Base-by-base conservation (phyloP, 2,888 invertebrate species). In the Zele albiditarsus region DNA sequence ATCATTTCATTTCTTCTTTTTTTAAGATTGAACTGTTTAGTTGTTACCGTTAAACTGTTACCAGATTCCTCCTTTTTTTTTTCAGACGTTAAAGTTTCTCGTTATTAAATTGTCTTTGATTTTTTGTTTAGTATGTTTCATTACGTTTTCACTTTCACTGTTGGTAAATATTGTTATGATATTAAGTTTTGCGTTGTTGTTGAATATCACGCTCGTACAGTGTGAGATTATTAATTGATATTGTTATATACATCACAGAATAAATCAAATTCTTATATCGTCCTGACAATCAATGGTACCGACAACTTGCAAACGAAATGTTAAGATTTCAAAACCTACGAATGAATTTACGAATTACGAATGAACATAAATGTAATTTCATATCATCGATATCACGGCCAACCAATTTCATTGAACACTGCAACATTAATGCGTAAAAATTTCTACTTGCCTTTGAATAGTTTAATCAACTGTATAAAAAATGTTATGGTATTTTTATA, bases 51-150 rank as follows among this genome's bases (percentile, higher is more conserved):
- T 60, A 58, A 42, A 62, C 65, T 72, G 53, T 66, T 71, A 46
- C 53, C 53, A 31, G 57, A 28, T 72, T 75, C 27, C 49, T 58
- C 38, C 58, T 53, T 53, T 20, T 71, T 25, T 58, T 58, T 28
- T 10, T 69, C 63, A 71, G 72, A 74, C 28, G 78, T 80, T 80
- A 42, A 80, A 78, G 80, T 80, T 80, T 75, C 31, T 77, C 69
- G 74, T 78, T 53, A 53, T 20, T 53, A 53, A 53, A 20, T 53
- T n/a, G 8, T 53, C 20, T 8, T 78, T 71, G 63, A 25, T 46
- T 53, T 20, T 53, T 53, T n/a, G 53, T 53, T 46, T 16, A 33
- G 14, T 20, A 14, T 65, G 58, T 70, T 62, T 63, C 66, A 76
- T 78, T 78, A 78, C 76, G 74, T 78, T 76, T 76, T 67, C 67